Evolutionary conservation across 2,888 invertebrate species (phyloP).

Genomic region (Drosophila niveifrons): DNA sequence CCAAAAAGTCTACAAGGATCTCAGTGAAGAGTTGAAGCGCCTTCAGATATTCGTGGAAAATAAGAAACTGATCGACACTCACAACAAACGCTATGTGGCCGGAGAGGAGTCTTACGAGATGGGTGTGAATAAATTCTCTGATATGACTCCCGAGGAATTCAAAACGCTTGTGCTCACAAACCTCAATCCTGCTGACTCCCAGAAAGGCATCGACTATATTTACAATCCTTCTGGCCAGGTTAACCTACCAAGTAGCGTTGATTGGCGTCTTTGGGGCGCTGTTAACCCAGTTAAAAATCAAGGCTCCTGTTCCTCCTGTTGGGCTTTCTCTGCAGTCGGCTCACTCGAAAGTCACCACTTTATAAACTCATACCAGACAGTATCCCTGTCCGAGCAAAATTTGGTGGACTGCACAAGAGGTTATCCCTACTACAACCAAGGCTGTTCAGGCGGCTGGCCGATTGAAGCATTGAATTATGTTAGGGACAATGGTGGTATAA

Average conservation of each 20-base stretch:
- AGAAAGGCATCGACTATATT: background rate
- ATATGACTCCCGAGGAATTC: constrained; percentile 94
- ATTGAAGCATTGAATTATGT: background rate
- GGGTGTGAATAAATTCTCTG: constrained; percentile 92
- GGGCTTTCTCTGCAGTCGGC: constrained; percentile 21
- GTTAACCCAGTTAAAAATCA: constrained; percentile 33
- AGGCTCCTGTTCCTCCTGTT: constrained; percentile 26
- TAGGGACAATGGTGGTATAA: constrained; percentile 10
- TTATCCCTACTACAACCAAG: background rate
- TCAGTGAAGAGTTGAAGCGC: constrained; percentile 92
- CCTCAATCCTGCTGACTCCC: constrained; percentile 5
- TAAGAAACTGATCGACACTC: constrained; percentile 89
- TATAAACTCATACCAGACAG: constrained; percentile 1
- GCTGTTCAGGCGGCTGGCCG: constrained; percentile 16
- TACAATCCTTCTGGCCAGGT: background rate
- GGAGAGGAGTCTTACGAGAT: constrained; percentile 87
- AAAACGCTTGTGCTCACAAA: constrained; percentile 26
- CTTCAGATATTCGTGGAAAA: constrained; percentile 96
- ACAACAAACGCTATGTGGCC: background rate
- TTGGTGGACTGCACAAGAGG: constrained; percentile 23
- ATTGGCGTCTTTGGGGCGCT: constrained; percentile 34
- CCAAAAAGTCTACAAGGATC: constrained; percentile 88
- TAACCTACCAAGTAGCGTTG: background rate
- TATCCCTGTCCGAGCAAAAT: constrained; percentile 25
- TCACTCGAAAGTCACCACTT: constrained; percentile 24